phyloP scores from a whole-genome alignment of 2,113 vertebrate species.

The Chelonoidis abingdonii region DNA sequence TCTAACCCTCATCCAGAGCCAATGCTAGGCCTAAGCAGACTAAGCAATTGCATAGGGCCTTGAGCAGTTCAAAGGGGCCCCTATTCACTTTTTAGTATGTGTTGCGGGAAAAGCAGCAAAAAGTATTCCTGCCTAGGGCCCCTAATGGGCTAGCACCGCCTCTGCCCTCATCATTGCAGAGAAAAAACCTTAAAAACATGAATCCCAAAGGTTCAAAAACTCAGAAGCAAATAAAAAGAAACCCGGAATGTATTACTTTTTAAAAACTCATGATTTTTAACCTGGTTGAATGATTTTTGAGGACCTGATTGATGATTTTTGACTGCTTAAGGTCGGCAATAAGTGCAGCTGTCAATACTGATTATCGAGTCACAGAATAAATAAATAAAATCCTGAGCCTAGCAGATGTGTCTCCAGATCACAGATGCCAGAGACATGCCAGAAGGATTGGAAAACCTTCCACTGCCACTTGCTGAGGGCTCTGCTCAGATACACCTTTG shows the following conservation, averaged over 20 bases:
- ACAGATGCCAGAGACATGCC: neutral
- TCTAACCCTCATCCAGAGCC: too few species aligned
- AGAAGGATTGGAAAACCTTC: neutral
- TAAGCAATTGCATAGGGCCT: too few species aligned
- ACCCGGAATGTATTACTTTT: neutral
- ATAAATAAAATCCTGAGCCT: neutral
- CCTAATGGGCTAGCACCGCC: too few species aligned
- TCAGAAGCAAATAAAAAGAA: neutral
- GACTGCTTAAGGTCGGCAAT: neutral
- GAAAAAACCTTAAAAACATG: neutral
- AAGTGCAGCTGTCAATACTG: neutral
- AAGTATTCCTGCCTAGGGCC: too few species aligned
- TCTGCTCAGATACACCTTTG: too few species aligned
- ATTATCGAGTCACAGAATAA: neutral
- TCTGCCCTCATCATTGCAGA: neutral
- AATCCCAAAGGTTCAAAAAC: neutral
- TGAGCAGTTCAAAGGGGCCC: too few species aligned
- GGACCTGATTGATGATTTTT: neutral
- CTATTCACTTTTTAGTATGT: too few species aligned
- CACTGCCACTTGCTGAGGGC: neutral
- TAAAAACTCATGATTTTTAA: neutral
- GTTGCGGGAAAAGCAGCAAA: too few species aligned
- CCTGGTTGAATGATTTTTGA: neutral
- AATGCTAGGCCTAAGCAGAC: too few species aligned
- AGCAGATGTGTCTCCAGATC: too few species aligned